Conservation (phyloP, 2,888 invertebrate species). For the Drosophila suboccidentalis region DNA sequence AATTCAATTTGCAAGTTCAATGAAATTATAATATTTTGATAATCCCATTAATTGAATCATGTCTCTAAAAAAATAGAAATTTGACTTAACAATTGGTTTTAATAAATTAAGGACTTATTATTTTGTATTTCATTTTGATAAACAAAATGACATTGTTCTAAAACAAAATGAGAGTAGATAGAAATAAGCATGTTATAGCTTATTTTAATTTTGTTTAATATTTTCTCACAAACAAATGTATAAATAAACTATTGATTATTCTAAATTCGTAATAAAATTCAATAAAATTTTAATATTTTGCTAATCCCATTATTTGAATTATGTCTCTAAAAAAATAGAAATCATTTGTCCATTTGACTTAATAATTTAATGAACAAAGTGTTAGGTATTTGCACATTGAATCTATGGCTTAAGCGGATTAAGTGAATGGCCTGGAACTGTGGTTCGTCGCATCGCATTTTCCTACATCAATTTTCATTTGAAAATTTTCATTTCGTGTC, state of each 20-base stretch:
- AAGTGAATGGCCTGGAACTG: conserved; percentile 7
- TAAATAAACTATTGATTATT: not conserved
- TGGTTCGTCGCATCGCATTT: conserved; percentile 10
- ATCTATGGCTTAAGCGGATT: conserved; percentile 50
- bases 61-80: not conserved
- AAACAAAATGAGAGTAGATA: no score
- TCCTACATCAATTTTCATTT: conserved; percentile 62
- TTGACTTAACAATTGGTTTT: conserved; percentile 19
- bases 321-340: not conserved
- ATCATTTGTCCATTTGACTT: conserved; percentile 8
- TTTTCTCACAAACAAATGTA: not conserved
- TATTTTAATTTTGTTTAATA: not conserved
- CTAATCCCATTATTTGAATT: not conserved
- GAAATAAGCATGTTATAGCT: no score
- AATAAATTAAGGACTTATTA: conserved; percentile 14
- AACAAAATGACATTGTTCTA: not conserved
- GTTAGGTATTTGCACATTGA: conserved; percentile 8
- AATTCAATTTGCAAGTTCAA: not conserved
- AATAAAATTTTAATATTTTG: not conserved
- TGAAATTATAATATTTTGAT: not conserved
- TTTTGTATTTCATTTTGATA: not conserved
- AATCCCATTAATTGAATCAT: not conserved
- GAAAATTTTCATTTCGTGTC: conserved; percentile 33
- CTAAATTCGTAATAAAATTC: not conserved
- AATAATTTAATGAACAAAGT: conserved; percentile 21